Evolutionary conservation across 2,797 vertebrate genomes (phyloP).

Genomic region (Simalia tracyae): DNA sequence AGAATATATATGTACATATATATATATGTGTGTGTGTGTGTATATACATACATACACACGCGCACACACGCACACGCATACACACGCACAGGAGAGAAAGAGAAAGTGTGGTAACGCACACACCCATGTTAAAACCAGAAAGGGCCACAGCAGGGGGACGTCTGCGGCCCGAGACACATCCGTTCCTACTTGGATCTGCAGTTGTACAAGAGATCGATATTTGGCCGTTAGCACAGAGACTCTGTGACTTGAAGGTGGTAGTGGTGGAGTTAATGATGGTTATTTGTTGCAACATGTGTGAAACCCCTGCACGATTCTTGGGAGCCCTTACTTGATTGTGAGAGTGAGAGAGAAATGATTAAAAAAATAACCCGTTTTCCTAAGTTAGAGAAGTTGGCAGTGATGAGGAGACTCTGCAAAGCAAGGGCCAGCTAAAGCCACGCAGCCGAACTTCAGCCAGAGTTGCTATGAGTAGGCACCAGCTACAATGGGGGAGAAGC

Average conservation of each 20-base stretch:
- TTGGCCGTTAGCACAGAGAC: not conserved
- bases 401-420: not conserved
- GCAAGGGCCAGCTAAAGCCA: not conserved
- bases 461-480: not conserved
- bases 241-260: not conserved
- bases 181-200: not conserved
- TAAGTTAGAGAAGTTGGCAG: slow-evolving; percentile 34
- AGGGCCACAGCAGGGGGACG: not conserved
- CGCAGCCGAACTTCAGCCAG: not conserved
- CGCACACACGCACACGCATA: not conserved
- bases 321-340: slow-evolving; percentile 12
- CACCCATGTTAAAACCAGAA: not conserved
- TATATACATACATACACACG: not conserved
- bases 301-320: not conserved
- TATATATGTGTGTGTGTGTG: not conserved
- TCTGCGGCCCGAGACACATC: not conserved
- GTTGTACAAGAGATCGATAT: not conserved
- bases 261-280: not conserved
- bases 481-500: no score
- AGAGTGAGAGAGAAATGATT: not conserved
- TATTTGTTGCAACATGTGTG: not conserved
- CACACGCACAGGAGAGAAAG: not conserved
- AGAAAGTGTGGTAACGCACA: not conserved
- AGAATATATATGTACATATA: not conserved
- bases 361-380: slow-evolving; percentile 23